Evolutionary conservation across 2,113 vertebrate genomes (phyloP).

Genomic region (Rhynchopsitta pachyrhyncha): DNA sequence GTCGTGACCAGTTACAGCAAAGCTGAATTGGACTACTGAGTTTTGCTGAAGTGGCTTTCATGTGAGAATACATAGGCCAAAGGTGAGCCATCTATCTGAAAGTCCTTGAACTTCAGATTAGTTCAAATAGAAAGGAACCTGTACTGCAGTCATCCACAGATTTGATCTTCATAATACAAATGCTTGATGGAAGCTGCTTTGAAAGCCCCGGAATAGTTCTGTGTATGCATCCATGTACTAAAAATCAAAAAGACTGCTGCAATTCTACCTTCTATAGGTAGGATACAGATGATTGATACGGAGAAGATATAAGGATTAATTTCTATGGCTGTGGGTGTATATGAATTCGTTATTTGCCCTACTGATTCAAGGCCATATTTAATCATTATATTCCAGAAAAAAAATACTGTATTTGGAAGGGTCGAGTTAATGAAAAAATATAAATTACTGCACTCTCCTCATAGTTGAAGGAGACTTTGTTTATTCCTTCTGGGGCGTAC

Average conservation of each 20-base stretch:
- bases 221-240: background rate
- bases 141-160: background rate
- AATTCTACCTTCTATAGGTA: background rate
- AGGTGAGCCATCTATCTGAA: conserved; percentile 34
- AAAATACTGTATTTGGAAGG: background rate
- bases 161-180: conserved; percentile 3
- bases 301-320: background rate
- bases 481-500: background rate
- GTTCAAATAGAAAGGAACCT: conserved; percentile 30
- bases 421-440: background rate
- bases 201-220: background rate
- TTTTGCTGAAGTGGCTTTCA: conserved; percentile 66
- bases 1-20: conserved; percentile 59
- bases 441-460: background rate
- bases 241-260: background rate
- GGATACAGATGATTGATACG: background rate
- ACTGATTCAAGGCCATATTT: background rate
- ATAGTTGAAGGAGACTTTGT: background rate
- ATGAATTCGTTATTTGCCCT: background rate
- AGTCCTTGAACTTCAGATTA: conserved; percentile 44
- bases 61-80: conserved; percentile 2
- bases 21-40: conserved; percentile 50
- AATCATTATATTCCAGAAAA: background rate
- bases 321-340: background rate
- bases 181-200: background rate